phyloP scores from a whole-genome alignment of 2,888 invertebrate species.

The Alviniconcha strummeri region DNA sequence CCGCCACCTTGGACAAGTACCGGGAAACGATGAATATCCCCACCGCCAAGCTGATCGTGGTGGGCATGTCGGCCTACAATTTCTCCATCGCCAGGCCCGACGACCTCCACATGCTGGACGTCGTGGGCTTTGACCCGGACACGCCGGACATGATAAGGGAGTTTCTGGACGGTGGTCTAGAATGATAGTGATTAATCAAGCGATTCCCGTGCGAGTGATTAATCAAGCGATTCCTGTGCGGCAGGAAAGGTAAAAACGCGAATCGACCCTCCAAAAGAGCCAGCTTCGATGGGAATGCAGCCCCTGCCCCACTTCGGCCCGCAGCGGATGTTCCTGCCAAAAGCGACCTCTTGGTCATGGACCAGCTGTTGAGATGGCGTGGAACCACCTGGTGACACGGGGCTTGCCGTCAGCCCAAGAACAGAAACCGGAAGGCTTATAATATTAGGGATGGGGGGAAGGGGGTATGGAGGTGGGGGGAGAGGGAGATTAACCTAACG shows the following conservation, averaged over 20 bases:
- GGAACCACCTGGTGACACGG: no score
- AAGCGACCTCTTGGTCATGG: not conserved
- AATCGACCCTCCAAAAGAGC: not conserved
- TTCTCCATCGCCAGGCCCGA: conserved; percentile 73
- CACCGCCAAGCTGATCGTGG: conserved; percentile 62
- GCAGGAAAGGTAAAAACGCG: not conserved
- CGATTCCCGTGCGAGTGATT: not conserved
- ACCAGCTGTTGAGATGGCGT: not conserved
- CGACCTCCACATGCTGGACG: conserved; percentile 73
- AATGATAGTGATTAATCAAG: not conserved
- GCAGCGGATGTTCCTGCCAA: not conserved
- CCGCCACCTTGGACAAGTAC: conserved; percentile 78
- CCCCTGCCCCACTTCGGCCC: not conserved
- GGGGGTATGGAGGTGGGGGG: no score
- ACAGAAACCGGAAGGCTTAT: no score
- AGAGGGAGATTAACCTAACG: no score
- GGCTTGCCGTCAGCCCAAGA: no score
- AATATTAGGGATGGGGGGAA: no score
- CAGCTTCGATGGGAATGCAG: no score
- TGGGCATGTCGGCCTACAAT: conserved; percentile 67
- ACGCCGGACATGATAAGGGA: conserved; percentile 70
- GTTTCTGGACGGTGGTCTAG: conserved; percentile 50
- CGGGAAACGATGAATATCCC: conserved; percentile 73
- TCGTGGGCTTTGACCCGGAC: conserved; percentile 72
- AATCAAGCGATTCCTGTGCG: not conserved